Evolutionary conservation across 2,113 vertebrate genomes (phyloP), one percentile per base, ranked within the genome.

Genomic region (Apaloderma vittatum): DNA sequence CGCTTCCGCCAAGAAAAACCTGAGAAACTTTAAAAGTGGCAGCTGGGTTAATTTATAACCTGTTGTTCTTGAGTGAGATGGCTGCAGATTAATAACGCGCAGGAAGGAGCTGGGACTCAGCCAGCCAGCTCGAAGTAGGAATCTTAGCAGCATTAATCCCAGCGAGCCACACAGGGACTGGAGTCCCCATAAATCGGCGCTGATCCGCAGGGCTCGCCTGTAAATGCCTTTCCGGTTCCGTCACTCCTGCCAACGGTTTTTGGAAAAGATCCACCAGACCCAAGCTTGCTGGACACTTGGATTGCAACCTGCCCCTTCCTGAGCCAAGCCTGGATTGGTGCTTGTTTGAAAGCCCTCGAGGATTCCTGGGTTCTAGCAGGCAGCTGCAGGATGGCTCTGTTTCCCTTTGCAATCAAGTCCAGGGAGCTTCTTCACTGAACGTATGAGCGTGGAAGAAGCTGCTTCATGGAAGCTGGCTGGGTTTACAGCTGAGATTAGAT

Each of bases 171-270:
- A 0, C 1, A 9, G 13, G 22, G 20, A 4, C 37, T 22, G 0
- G 6, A 19, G 16, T 29, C 19, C 68, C 65, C 45, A 4, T 9
- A 9, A 37, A 45, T 2, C 1, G 4, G 27, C 0, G 3, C 11
- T 0, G 11, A 63, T 9, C 48, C 1, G 16, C 36, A 29, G 71
- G 68, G 30, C 24, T 3, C 27, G 40, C 43, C 91, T 24, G 78
- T 19, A 30, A 84, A 40, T 10, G 26, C 49, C 86, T 27, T 71
- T 13, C 32, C 1, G 3, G 17, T 6, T 20, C 40, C 0, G 0
- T 11, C 3, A 4, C 71, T 37, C 37, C 15, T 30, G 19, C 52
- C 68, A 45, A 5, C 6, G 8, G 21, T 0, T 16, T 7, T 30
- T 54, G 76, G 89, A 32, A 29, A 51, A 45, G 74, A 48, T 23